A percentile compares a stretch with the other conserved stretches of the same genome.
These are phyloP conservation scores for Psittacus erithacus DNA, from an alignment of 2,113 vertebrate species.

Conservation along the genomic window DNA sequence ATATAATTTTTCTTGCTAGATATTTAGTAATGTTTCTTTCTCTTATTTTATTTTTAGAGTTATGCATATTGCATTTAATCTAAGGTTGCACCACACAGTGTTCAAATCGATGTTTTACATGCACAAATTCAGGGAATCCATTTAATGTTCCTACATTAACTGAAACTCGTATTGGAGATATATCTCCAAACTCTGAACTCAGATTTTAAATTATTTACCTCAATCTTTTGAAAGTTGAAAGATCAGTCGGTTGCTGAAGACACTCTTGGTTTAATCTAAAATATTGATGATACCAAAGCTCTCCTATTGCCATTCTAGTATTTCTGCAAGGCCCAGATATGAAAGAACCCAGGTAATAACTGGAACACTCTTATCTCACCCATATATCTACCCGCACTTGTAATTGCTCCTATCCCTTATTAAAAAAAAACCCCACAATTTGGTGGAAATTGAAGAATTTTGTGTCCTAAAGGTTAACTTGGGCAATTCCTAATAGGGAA, in stretches of 20 bases:
- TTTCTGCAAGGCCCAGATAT: background rate
- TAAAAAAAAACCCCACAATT: background rate
- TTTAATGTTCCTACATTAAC: background rate
- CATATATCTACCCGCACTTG: background rate
- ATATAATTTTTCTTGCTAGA: background rate
- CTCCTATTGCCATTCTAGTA: background rate
- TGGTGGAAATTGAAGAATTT: background rate
- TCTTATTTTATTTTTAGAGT: background rate
- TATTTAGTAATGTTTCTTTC: background rate
- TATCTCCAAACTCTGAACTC: background rate
- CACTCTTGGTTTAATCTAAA: background rate
- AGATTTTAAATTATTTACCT: conserved; percentile 2
- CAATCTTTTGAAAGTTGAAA: background rate
- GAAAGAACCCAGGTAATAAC: background rate
- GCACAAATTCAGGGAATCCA: background rate
- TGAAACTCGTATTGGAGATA: background rate
- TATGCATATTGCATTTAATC: background rate
- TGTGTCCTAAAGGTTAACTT: background rate
- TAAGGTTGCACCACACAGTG: background rate
- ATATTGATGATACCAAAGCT: background rate
- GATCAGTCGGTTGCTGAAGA: background rate
- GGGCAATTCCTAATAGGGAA: background rate
- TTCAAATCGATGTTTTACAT: background rate
- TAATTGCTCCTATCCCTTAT: background rate
- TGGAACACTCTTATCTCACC: background rate